Evolutionary conservation across 2,888 invertebrate species (phyloP), one percentile per base, ranked within the genome.

Genomic region (Oeneis ivallda): DNA sequence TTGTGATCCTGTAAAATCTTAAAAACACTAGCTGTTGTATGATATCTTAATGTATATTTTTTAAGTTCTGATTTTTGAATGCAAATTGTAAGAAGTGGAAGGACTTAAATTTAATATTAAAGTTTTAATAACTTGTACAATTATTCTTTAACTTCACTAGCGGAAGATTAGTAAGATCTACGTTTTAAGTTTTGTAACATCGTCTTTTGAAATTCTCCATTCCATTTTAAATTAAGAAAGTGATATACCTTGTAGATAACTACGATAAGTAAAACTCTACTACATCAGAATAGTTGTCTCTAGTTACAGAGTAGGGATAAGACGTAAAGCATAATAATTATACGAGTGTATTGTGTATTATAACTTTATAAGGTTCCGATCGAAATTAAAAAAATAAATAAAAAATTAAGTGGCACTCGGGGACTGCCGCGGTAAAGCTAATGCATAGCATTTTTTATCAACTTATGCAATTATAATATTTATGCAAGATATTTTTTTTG

Each of bases 141-240:
- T 56, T 56, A 56, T 56, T 56, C 56, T 56, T 56, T 41, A 56
- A 56, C 56, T 56, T 56, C 41, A 56, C 41, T 56, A 56, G 56
- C 56, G 56, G 41, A 39, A 56, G 56, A 56, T 56, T 56, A 56
- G 56, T 56, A 41, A 56, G 56, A 56, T 56, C 41, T 56, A 56
- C 41, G 56, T 56, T 56, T 56, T 56, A 56, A 56, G 41, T 56
- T 56, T 54, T 41, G 41, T 56, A 56, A 56, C 56, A 56, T 56
- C 41, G 41, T 41, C 56, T 41, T 56, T 41, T 41, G 56, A 41
- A 41, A 56, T 19, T 56, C 39, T 41, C 39, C 56, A 39, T 56
- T 41, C 39, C 41, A 41, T 41, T 56, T 41, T 13, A 56, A 56
- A 13, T 41, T 17, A 53, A 15, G 34, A 7, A 53, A 34, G 15